These are phyloP conservation scores for Sialis fuliginosa DNA, from an alignment of 2,888 invertebrate species.

Conservation along the genomic window DNA sequence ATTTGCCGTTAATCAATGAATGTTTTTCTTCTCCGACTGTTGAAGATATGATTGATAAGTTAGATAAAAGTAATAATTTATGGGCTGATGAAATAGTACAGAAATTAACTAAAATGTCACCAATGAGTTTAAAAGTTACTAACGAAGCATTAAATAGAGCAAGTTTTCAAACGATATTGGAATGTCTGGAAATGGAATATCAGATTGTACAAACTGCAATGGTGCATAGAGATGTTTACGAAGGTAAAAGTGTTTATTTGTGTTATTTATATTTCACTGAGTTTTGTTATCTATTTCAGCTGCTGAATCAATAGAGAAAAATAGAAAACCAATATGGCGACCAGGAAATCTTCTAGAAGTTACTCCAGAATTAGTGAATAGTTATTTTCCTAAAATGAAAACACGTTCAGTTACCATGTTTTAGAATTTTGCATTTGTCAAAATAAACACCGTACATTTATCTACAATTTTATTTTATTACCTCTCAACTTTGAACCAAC, in stretches of 20 bases:
- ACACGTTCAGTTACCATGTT: conserved; percentile 20
- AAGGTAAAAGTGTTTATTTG: conserved; percentile 30
- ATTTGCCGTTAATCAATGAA: conserved; percentile 52
- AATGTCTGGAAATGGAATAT: conserved; percentile 74
- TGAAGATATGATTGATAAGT: conserved; percentile 52
- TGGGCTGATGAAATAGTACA: conserved; percentile 55
- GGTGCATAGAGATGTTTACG: conserved; percentile 53
- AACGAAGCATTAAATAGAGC: conserved; percentile 56
- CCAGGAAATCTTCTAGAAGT: conserved; percentile 59
- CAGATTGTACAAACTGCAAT: conserved; percentile 44
- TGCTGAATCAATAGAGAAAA: conserved; percentile 71
- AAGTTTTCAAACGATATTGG: conserved; percentile 44
- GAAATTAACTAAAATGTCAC: conserved; percentile 58
- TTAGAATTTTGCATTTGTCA: no score
- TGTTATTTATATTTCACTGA: background rate
- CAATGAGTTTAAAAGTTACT: conserved; percentile 72
- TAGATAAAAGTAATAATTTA: conserved; percentile 52
- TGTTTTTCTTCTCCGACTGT: conserved; percentile 51
- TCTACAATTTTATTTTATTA: no score
- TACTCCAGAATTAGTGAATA: conserved; percentile 46
- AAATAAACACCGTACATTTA: no score
- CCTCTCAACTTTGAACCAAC: no score
- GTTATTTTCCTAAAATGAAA: conserved; percentile 45
- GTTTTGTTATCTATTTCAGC: no score
- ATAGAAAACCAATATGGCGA: conserved; percentile 72